Percentiles rank a stretch among this genome's conserved stretches.
Evolutionary conservation across 2,888 invertebrate genomes (phyloP).

Genomic region (Andrena fulva): DNA sequence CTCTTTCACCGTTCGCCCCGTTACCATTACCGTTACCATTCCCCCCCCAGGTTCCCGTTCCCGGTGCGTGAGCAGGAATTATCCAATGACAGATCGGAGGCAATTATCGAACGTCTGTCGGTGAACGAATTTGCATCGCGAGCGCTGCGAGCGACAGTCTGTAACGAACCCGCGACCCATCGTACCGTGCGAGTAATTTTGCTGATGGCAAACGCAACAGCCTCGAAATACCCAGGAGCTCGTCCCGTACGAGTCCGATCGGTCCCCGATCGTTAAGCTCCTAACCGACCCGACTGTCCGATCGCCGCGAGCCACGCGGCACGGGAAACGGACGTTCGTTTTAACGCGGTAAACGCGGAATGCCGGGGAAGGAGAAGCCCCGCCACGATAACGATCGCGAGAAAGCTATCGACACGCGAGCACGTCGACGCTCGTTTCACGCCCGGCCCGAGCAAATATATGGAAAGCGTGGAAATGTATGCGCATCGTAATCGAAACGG

Average conservation of each 20-base stretch:
- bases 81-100: constrained; percentile 23
- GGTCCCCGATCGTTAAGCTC: background rate
- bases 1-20: background rate
- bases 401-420: constrained; percentile 42
- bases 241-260: background rate
- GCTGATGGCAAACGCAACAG: constrained; percentile 35
- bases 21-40: too few species aligned
- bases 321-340: background rate
- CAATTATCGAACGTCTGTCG: constrained; percentile 47
- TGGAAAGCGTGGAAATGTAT: constrained; percentile 31
- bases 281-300: background rate
- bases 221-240: constrained; percentile 17
- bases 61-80: background rate
- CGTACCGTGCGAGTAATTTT: constrained; percentile 38
- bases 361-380: constrained; percentile 10
- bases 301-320: background rate
- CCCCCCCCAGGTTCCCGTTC: background rate
- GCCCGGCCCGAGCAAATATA: background rate
- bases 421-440: constrained; percentile 34
- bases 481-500: constrained; percentile 32
- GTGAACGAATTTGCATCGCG: constrained; percentile 35
- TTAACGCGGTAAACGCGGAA: background rate
- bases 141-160: constrained; percentile 37
- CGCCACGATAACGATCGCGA: constrained; percentile 43
- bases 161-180: constrained; percentile 26